These are phyloP conservation scores for Dendroctonus ponderosae DNA, from an alignment of 1,140 invertebrate genomes.

Conservation along the genomic window DNA sequence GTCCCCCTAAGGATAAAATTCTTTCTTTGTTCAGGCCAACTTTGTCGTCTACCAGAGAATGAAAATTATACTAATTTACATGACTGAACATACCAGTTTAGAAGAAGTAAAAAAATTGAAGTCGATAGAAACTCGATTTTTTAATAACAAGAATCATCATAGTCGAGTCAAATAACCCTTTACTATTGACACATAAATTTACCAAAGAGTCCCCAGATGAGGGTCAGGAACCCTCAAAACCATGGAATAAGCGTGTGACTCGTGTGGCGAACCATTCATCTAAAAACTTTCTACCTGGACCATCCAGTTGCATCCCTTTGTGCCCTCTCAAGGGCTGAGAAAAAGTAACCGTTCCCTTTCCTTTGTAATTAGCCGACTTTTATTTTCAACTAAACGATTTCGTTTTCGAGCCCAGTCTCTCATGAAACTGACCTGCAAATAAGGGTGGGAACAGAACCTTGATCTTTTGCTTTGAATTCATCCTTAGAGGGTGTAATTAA, in stretches of 20 bases:
- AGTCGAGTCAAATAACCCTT: too few relatives aligned
- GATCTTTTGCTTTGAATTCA: background rate
- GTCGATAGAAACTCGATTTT: too few relatives aligned
- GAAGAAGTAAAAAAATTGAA: too few relatives aligned
- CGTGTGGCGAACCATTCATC: constrained; percentile 13
- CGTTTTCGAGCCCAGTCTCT: constrained; percentile 6
- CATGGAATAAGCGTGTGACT: constrained; percentile 16
- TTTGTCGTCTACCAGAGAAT: too few relatives aligned
- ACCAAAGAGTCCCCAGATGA: too few relatives aligned
- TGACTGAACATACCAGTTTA: too few relatives aligned
- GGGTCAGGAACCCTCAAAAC: too few relatives aligned
- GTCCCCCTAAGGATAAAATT: too few relatives aligned
- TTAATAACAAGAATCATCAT: too few relatives aligned
- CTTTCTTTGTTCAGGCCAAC: too few relatives aligned
- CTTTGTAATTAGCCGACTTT: constrained; percentile 22
- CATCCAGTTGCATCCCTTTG: background rate
- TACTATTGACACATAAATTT: too few relatives aligned
- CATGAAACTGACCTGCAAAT: constrained; percentile 12
- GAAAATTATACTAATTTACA: too few relatives aligned
- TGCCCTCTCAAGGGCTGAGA: background rate
- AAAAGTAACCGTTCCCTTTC: constrained; percentile 14
- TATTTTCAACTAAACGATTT: constrained; percentile 16
- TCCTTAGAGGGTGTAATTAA: constrained; percentile 9
- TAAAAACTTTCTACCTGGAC: constrained; percentile 2
- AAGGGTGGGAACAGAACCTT: constrained; percentile 17